Conservation (phyloP, 2,888 invertebrate genomes). For the Ormyrus nitidulus region DNA sequence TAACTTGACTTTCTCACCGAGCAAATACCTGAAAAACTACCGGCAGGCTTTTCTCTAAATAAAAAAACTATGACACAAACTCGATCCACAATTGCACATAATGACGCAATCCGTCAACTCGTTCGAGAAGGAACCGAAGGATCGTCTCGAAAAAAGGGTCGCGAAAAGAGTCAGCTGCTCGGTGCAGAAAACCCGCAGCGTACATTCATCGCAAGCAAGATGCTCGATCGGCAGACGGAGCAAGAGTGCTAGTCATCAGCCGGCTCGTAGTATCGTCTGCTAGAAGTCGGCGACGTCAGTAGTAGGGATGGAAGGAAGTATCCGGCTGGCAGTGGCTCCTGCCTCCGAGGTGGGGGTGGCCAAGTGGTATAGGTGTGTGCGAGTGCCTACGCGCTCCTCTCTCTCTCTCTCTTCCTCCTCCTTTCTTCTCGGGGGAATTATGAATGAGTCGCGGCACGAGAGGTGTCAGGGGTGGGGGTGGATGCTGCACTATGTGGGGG, state of each 20-base stretch:
- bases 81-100: too few relatives aligned
- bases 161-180: conserved; percentile 32
- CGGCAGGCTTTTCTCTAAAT: too few relatives aligned
- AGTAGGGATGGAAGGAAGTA: conserved; percentile 58
- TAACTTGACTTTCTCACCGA: too few relatives aligned
- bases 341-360: conserved; percentile 30
- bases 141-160: not conserved
- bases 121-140: too few relatives aligned
- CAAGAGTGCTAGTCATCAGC: conserved; percentile 31
- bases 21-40: too few relatives aligned
- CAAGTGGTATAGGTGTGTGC: not conserved
- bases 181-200: not conserved
- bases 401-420: conserved; percentile 41
- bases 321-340: not conserved
- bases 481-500: conserved; percentile 59
- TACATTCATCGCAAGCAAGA: not conserved
- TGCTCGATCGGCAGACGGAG: conserved; percentile 20
- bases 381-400: conserved; percentile 22
- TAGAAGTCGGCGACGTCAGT: conserved; percentile 2
- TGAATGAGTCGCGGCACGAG: conserved; percentile 69
- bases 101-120: too few relatives aligned
- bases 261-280: conserved; percentile 21
- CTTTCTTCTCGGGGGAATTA: conserved; percentile 65
- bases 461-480: conserved; percentile 45
- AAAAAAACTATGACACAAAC: too few relatives aligned